These are phyloP conservation scores for Mactromeris polynyma DNA, from an alignment of 2,888 invertebrate genomes.

Conservation along the genomic window DNA sequence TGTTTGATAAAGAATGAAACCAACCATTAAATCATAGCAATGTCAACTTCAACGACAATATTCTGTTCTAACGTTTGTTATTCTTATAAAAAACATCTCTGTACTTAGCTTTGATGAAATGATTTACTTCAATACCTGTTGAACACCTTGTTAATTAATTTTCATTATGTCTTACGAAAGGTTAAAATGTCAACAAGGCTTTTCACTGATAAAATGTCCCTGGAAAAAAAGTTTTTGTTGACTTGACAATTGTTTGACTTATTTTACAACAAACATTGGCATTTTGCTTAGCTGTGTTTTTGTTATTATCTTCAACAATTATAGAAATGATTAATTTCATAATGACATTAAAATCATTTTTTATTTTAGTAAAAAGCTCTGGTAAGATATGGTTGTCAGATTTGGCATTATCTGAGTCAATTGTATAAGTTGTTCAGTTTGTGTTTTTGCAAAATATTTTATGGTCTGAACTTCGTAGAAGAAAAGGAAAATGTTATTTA, in stretches of 20 bases:
- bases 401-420: no score
- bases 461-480: no score
- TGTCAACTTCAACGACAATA: background rate
- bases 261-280: background rate
- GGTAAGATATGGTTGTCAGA: no score
- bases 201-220: background rate
- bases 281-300: background rate
- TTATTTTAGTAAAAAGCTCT: background rate
- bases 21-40: background rate
- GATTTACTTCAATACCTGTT: background rate
- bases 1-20: background rate
- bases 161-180: background rate
- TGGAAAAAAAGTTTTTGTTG: slow-evolving; percentile 1
- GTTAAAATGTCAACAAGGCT: background rate
- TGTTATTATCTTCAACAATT: background rate
- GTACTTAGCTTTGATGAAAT: background rate
- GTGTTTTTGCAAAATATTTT: no score
- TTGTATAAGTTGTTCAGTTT: no score
- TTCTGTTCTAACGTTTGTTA: background rate
- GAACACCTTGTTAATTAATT: background rate
- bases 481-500: no score
- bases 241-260: background rate
- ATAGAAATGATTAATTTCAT: background rate
- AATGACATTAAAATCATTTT: background rate
- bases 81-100: background rate